Evolutionary conservation across 2,888 invertebrate species (phyloP), one percentile per base, ranked within the genome.

Genomic region (Diaphora mendica): DNA sequence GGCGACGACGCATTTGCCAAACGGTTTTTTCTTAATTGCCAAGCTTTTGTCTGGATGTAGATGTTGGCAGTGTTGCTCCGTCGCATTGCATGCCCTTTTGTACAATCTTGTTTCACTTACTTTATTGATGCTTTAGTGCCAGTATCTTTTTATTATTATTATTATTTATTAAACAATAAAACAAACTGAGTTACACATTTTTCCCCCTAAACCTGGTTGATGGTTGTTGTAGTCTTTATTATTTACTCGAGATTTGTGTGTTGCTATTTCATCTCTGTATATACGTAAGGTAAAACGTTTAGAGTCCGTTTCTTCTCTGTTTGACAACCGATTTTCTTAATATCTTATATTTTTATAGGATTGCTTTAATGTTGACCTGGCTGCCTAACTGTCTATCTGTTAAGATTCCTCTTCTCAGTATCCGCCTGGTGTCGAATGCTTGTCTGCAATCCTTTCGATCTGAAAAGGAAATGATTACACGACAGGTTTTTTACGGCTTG

Each of bases 21-120:
- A 82, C 75, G 66, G 76, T 80, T 85, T 85, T 83, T 85, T 83
- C 78, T 81, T 83, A 85, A 83, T 85, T 85, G 85, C 80, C 79
- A 79, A 73, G 83, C 78, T 79, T 85, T 82, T 82, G 81, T 81
- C 81, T 80, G 76, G 62, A 71, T 77, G 80, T 79, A 78, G 77
- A 77, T 82, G 82, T 81, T 84, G 84, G 84, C 83, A 79, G 64
- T 44, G 74, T 15, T n/a, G 42, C 68, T 66, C 35, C 30, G n/a
- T 59, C 55, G 48, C 67, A 23, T 26, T 35, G 30, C 33, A 33
- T 30, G n/a, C n/a, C 33, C 15, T 48, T 33, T 39, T 48, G 30
- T 64, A 64, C 42, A 48, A 33, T 17, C 48, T 33, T 13, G n/a
- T n/a, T 11, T 64, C 48, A 51, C 35, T 51, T 62, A 30, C 7